Percentiles rank a stretch among this genome's conserved stretches.
phyloP scores from a whole-genome alignment of 2,797 vertebrate species.

The Euthynnus affinis region DNA sequence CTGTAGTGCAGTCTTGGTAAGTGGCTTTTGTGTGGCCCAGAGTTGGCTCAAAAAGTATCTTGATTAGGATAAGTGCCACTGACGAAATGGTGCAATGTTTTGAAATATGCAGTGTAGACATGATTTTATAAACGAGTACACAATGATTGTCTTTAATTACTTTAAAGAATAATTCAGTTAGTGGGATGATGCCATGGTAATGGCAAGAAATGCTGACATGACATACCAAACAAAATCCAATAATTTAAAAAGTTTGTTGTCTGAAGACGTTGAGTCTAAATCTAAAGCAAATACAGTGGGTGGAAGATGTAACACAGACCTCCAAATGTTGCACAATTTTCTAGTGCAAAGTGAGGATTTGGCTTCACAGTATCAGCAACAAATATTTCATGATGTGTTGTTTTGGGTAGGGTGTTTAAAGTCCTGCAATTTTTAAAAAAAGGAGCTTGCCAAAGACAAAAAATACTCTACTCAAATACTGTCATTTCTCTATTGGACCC shows the following conservation, averaged over 20 bases:
- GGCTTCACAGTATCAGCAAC: conserved; percentile 59
- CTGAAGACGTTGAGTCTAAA: conserved; percentile 66
- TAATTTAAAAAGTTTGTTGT: conserved; percentile 65
- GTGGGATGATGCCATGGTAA: conserved; percentile 10
- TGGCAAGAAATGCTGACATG: conserved; percentile 58
- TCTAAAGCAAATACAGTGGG: conserved; percentile 60
- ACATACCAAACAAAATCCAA: conserved; percentile 39
- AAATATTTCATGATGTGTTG: conserved; percentile 68
- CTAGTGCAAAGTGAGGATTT: conserved; percentile 59
- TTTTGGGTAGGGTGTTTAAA: conserved; percentile 62
- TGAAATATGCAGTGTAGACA: conserved; percentile 9
- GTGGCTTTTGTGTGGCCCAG: background rate
- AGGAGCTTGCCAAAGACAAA: conserved; percentile 56
- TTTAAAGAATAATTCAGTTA: conserved; percentile 36
- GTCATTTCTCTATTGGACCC: conserved; percentile 54
- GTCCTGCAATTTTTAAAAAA: conserved; percentile 52
- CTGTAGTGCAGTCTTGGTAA: background rate
- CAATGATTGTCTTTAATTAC: conserved; percentile 24
- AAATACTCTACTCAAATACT: conserved; percentile 43
- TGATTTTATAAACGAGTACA: conserved; percentile 27
- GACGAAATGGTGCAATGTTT: conserved; percentile 23
- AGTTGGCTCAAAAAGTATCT: background rate
- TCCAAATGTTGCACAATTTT: conserved; percentile 68
- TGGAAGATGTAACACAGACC: conserved; percentile 63
- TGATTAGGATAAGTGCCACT: conserved; percentile 12